phyloP scores from a whole-genome alignment of 2,113 vertebrate species.

The Phylloscopus trochiloides region DNA sequence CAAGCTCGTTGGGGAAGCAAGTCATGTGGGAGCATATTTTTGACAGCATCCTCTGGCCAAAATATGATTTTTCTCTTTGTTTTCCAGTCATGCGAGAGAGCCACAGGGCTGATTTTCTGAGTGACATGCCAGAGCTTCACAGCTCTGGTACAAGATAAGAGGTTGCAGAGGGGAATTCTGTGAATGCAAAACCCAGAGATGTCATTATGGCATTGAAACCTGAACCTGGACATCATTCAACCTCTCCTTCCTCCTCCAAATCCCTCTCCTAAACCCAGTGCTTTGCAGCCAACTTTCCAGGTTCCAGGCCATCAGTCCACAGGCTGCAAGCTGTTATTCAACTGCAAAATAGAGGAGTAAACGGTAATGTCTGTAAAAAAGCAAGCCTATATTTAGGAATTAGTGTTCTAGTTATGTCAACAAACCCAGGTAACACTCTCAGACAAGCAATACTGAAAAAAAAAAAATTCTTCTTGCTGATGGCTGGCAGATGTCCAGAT shows the following conservation, averaged over 20 bases:
- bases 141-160: not conserved
- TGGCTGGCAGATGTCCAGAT: not conserved
- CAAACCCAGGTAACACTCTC: not conserved
- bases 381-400: not conserved
- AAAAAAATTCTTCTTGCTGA: not conserved
- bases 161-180: not conserved
- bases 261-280: conserved; percentile 9
- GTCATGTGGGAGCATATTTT: not conserved
- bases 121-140: not conserved
- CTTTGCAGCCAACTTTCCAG: conserved; percentile 9
- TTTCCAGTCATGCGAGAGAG: not conserved
- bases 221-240: not conserved
- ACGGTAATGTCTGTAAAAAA: not conserved
- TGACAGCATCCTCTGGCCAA: not conserved
- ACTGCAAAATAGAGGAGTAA: not conserved
- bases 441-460: not conserved
- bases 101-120: not conserved
- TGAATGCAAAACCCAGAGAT: not conserved
- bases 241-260: conserved; percentile 24
- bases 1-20: not conserved
- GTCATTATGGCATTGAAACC: conserved; percentile 13
- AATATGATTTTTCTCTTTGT: not conserved
- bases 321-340: rapidly evolving
- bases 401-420: not conserved
- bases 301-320: not conserved